Percentiles rank a stretch among this genome's conserved stretches.
These are phyloP conservation scores for Anser cygnoides DNA, from an alignment of 2,113 vertebrate genomes.

Conservation along the genomic window DNA sequence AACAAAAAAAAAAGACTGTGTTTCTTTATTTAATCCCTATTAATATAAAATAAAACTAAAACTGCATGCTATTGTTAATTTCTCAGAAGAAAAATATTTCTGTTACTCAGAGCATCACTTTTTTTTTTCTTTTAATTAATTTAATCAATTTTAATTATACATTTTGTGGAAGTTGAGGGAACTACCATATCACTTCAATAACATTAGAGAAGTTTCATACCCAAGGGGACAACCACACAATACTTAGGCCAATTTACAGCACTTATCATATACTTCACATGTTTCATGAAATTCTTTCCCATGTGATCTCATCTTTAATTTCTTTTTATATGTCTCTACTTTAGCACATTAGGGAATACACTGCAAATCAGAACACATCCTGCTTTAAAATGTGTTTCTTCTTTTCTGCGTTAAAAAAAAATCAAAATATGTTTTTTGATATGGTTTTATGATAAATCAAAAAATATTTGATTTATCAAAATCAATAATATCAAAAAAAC, in stretches of 20 bases:
- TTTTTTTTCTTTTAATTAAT: not conserved
- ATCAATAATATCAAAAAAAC: not conserved
- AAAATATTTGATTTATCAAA: too few species aligned
- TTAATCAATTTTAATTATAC: not conserved
- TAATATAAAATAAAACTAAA: not conserved
- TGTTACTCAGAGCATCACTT: accelerated
- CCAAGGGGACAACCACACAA: accelerated
- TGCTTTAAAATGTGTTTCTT: not conserved
- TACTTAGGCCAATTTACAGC: not conserved
- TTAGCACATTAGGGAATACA: not conserved
- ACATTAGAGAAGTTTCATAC: not conserved
- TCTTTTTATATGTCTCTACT: not conserved
- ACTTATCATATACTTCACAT: not conserved
- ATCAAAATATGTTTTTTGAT: not conserved
- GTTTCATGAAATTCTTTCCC: not conserved
- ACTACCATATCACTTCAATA: not conserved
- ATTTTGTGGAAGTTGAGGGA: not conserved
- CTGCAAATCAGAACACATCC: not conserved
- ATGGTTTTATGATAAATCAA: too few species aligned
- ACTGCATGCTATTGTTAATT: not conserved
- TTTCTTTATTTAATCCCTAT: not conserved
- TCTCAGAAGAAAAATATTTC: not conserved
- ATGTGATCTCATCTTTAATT: not conserved
- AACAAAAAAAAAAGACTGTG: not conserved
- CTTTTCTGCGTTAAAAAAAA: not conserved